Base-by-base conservation (phyloP, 1,140 invertebrate genomes). In the Eueides isabella region DNA sequence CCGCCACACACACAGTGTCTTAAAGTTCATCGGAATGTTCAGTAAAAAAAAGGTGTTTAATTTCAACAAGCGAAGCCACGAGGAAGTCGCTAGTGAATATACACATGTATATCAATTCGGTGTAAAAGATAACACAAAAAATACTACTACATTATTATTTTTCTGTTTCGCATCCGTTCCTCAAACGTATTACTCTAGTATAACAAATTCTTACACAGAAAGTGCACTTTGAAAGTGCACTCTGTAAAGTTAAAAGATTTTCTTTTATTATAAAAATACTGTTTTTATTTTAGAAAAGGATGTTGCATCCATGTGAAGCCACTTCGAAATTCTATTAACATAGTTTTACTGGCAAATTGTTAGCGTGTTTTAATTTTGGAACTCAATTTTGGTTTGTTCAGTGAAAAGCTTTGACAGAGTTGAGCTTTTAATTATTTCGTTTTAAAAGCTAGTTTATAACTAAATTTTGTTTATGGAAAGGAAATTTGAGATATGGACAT, bases 261-360 rank as follows among this genome's bases (percentile, higher is more conserved):
- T 55, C 48, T 55, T 23, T 23, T 23, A 26, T 26, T 55, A 26
- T 55, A 11, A 26, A 26, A 55, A 55, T 55, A 26, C 2, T 55
- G 41, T 55, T 2, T 55, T 55, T 55, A 23, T 26, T 55, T 55
- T 55, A 55, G 9, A 1, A 55, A 26, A 1, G 3, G 7, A 26
- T 26, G 48, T 26, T 23, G 2, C 23, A 55, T 12, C 48, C 9
- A 26, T 23, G 23, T 12, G 3, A 5, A 55, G 48, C 48, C 48
- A 55, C 19, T 55, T 26, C 26, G 11, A 26, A 26, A 26, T 23
- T 55, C 48, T 26, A 55, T 55, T 55, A 55, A 55, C 48, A 23
- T 55, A 55, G 48, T 55, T 55, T 26, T 11, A 55, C 48, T 55
- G 23, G 26, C 23, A 55, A 55, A 55, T 55, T 55, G 48, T 55